Base-by-base conservation (phyloP, 2,113 vertebrate species). In the Xiphophorus maculatus region DNA sequence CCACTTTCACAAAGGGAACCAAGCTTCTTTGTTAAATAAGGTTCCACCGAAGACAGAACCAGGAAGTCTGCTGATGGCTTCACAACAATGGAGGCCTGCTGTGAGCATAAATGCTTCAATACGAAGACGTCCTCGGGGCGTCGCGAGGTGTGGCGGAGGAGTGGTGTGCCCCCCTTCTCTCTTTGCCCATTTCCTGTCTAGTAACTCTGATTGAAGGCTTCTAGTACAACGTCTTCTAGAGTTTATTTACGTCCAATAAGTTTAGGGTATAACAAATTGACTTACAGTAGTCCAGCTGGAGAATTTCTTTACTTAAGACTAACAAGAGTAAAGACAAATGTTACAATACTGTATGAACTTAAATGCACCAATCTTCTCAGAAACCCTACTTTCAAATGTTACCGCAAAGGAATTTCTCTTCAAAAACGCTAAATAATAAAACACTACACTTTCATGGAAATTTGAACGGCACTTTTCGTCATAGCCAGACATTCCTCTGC, bases 401-500 rank as follows among this genome's bases (percentile, higher is more conserved):
- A n/a, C 2, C 25, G 25, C 22, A 58, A 58, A 17, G 17, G 5
- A 48, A 19, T 19, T 17, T 58, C 22, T 10, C 19, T 10, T 3
- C 17, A 11, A 25, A 58, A 8, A 10, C 0, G 5, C 51, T 25
- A n/a, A 25, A 25, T 58, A 58, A 10, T 10, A 9, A 54, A 54
- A 54, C 8, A n/a, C 22, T 25, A 58, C 9, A 58, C 22, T 58
- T 58, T 58, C 2, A n/a, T 70, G 37, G 4, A 12, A 10, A 33
- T 74, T 64, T 42, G 13, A 42, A 4, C 13, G 40, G 0, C 40
- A 14, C 13, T 0, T 68, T 48, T 22, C 73, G 4, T 35, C 62
- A 44, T 17, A 83, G 51, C 66, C 84, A 86, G 83, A 82, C 63
- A 83, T 90, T 89, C 91, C 81, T 73, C 73, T 79, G 67, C 83